Base-by-base conservation (phyloP, 2,113 vertebrate species). In the Salvelinus sp. region DNA sequence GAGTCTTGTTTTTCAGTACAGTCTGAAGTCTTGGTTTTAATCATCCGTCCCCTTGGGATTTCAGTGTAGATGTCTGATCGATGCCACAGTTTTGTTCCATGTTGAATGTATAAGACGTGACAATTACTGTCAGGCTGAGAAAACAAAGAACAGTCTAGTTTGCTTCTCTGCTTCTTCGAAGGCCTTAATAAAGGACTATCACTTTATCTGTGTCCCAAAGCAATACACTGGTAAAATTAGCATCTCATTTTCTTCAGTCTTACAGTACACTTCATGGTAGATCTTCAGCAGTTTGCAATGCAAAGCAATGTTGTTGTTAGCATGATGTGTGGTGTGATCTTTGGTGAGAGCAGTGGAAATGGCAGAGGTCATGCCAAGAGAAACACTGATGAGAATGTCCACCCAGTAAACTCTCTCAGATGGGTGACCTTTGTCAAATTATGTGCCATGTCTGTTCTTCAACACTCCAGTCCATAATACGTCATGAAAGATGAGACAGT, bases 1-100 rank as follows among this genome's bases (percentile, higher is more conserved):
- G 25, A 23, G n/a, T 48, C 27, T 64, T 54, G 48, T 68, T 50
- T 28, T 54, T 74, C 57, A 48, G 27, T n/a, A 70, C 57, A 62
- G 58, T 62, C 63, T 2, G 57, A 23, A 54, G 1, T 38, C 72
- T 74, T 74, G 58, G 74, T 70, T 79, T 70, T 64, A 79, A 65
- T 70, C 62, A 70, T 70, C 44, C 27, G 33, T 28, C 44, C 58
- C 47, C 72, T 18, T 64, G 66, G 69, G 58, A 70, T 74, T 75
- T 62, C 68, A 25, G 30, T 62, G 44, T 23, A 25, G 33, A 23
- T 47, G 25, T 62, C 58, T 44, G 22, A 70, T 74, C 20, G 44
- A 75, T 58, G 38, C 58, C 22, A 73, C 23, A 23, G 10, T 74
- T 70, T 74, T 58, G 64, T 70, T 54, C 67, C 72, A 13, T 66